A percentile compares a stretch with the other conserved stretches of the same genome.
Conservation (phyloP, 2,888 invertebrate genomes). For the Lamellibrachia satsuma region DNA sequence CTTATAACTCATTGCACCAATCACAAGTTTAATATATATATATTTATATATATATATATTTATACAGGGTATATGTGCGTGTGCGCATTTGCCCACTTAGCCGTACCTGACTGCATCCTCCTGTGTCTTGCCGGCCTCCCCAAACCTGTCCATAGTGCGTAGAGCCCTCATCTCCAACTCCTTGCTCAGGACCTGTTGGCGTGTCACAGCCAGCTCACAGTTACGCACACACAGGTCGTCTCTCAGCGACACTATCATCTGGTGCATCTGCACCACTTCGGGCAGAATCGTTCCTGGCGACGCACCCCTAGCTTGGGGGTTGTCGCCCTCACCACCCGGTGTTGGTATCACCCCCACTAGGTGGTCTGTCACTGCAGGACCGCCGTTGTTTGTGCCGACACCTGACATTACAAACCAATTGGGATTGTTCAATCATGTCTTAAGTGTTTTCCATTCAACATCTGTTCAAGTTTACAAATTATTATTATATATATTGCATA, state of each 20-base stretch:
- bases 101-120: neutral
- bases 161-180: neutral
- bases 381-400: neutral
- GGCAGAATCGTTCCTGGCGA: neutral
- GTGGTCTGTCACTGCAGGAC: neutral
- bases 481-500: too few species aligned
- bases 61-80: too few species aligned
- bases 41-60: too few species aligned
- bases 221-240: conserved; percentile 17
- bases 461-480: too few species aligned
- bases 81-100: too few species aligned
- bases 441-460: too few species aligned
- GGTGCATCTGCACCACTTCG: neutral
- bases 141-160: neutral
- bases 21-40: too few species aligned
- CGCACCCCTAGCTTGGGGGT: neutral
- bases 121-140: neutral
- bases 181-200: neutral
- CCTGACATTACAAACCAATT: neutral
- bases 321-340: neutral
- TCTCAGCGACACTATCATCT: neutral
- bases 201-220: neutral
- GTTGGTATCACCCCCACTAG: neutral
- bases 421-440: too few species aligned
- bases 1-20: too few species aligned